Conservation (phyloP, 2,888 invertebrate genomes). For the Crocallis elinguaria region DNA sequence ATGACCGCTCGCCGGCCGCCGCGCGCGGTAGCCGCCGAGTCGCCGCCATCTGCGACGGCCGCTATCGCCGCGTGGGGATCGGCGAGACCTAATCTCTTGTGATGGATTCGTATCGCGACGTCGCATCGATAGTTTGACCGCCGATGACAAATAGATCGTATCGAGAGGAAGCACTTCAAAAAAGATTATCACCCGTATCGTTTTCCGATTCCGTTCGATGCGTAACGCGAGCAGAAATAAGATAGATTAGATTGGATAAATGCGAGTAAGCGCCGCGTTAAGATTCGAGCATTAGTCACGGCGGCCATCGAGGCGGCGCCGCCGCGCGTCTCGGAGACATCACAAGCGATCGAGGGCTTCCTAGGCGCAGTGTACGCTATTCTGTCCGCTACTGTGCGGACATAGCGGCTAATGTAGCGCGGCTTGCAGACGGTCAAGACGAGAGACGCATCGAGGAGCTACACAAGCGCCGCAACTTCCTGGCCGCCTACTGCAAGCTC, state of each 20-base stretch:
- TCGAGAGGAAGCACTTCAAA: background rate
- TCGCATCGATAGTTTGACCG: background rate
- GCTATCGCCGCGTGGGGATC: background rate
- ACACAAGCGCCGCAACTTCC: constrained; percentile 97
- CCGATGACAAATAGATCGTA: background rate
- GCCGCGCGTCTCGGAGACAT: background rate
- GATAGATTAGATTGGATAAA: background rate
- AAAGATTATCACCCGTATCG: background rate
- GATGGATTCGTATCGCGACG: background rate
- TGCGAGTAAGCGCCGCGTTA: background rate
- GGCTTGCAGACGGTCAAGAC: constrained; percentile 91
- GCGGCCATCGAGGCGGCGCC: background rate
- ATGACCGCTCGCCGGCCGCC: background rate
- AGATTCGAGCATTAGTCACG: background rate
- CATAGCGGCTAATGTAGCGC: background rate
- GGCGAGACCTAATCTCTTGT: background rate
- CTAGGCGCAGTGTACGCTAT: constrained; percentile 1
- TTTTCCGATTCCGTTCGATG: background rate
- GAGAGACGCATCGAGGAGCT: constrained; percentile 98
- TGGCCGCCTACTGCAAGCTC: constrained; percentile 98
- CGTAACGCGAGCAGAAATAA: too few species aligned
- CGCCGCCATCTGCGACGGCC: background rate
- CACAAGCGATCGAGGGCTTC: constrained; percentile 29
- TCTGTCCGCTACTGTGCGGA: background rate
- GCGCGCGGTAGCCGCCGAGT: background rate